Percentiles rank a stretch among this genome's conserved stretches.
Conservation (phyloP, 1,140 invertebrate genomes). For the Pectinophora gossypiella region DNA sequence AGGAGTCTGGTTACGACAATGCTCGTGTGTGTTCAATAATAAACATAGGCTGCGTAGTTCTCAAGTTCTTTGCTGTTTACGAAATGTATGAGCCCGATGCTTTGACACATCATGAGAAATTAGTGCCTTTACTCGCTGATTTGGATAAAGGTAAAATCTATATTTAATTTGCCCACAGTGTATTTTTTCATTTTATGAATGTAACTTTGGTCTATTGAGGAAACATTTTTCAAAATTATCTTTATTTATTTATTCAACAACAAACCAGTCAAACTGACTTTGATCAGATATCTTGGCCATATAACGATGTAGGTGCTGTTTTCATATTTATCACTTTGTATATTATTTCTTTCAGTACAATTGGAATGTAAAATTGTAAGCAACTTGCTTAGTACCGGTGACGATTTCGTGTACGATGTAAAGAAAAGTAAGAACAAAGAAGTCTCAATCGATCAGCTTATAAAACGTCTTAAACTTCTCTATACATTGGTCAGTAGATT, state of each 20-base stretch:
- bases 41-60: conserved; percentile 51
- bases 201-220: no score
- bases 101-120: conserved; percentile 35
- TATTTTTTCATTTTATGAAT: no score
- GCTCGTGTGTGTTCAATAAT: conserved; percentile 46
- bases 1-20: conserved; percentile 36
- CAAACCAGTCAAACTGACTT: no score
- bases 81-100: conserved; percentile 54
- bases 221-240: no score
- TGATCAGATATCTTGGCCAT: no score
- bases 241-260: no score
- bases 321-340: no score
- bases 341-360: conserved; percentile 64
- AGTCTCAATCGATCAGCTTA: conserved; percentile 40
- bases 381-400: conserved; percentile 38
- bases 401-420: conserved; percentile 38
- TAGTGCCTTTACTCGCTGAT: conserved; percentile 41
- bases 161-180: no score
- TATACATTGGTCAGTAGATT: conserved; percentile 58
- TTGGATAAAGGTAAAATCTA: conserved; percentile 64
- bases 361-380: conserved; percentile 63
- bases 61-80: conserved; percentile 62
- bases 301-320: no score
- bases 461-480: conserved; percentile 62
- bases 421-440: conserved; percentile 27